Evolutionary conservation across 2,797 vertebrate species (phyloP), one percentile per base, ranked within the genome.

Genomic region (Rallus crepitans): DNA sequence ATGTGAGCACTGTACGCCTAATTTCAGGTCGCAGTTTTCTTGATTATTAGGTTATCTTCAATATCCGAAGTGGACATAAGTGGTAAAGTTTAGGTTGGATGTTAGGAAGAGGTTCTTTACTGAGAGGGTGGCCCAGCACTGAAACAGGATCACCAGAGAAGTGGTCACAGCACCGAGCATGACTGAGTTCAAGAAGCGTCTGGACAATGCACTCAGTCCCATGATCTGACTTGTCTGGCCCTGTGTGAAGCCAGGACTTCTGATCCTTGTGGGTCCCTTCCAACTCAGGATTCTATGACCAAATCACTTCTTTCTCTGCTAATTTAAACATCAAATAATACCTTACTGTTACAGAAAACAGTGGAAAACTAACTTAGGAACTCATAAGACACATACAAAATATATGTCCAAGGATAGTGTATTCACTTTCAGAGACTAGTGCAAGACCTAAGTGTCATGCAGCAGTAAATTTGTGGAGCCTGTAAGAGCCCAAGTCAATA

Each of bases 341-440:
- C 11, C 12, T 73, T 42, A 55, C 5, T 47, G 27, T 35, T 82
- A 35, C 20, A 73, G 21, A 42, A 82, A 52, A 21, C 6, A 17
- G 8, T 52, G 28, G 31, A 82, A 96, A 96, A 77, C 2, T 47
- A 77, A 70, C 6, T 69, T 30, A 60, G 2, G 11, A 71, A 72
- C 42, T 80, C 1, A 0, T 23, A 68, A 78, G 20, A 55, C 11
- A 63, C 9, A 37, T 16, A 35, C 2, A 81, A 81, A 78, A 68
- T 2, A 0, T n/a, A 73, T 14, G 24, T 12, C 19, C 11, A 64
- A 82, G 7, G 21, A 7, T 42, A 69, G 25, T 3, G 5, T 78
- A 79, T 60, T 80, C 59, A 55, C 21, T 94, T 88, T 76, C 37
- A 79, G 5, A 56, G 24, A 28, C 11, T 55, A 47, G 2, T 63